Evolutionary conservation across 2,888 invertebrate genomes (phyloP), one percentile per base, ranked within the genome.

Genomic region (Acronicta psi): DNA sequence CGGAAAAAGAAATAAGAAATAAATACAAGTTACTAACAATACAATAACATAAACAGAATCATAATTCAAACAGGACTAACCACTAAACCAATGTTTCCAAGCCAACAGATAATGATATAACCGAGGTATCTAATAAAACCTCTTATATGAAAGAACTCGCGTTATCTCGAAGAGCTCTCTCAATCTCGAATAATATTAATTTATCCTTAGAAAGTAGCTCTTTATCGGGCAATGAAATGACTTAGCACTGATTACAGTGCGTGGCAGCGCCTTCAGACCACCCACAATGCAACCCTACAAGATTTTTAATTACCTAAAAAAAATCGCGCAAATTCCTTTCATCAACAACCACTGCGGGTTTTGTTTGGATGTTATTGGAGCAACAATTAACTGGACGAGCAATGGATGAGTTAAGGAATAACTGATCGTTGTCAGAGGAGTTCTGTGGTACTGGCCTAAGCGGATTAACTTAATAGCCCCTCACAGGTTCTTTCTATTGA

Each of bases 401-500:
- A 54, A 65, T 75, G 72, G 38, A 54, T 38, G 34, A 2, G 1
- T 0, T 0, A 0, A 6, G 7, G 0, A 9, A 6, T 8, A 41
- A 29, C n/a, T 0, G 13, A 29, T 37, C 2, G 31, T 9, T 10
- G 7, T 0, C 0, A 10, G 0, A 7, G 0, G 0, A 36, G 18
- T 66, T 63, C 51, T 6, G 9, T 59, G 43, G 70, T 77, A 23
- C 23, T 16, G 11, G 50, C 53, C 25, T 75, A 83, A 84, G 83
- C 70, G 80, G 85, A 84, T 85, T 84, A 83, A 87, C 86, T 87
- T 88, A 89, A 91, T 91, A 86, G 90, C 84, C 85, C 80, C 83
- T 85, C 72, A 86, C 84, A 85, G 83, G 83, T 84, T 85, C 87
- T 84, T 89, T 86, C 86, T 87, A 90, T 90, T 86, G 88, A 87